Evolutionary conservation across 2,113 vertebrate genomes (phyloP).

Genomic region (Dasyurus viverrinus): DNA sequence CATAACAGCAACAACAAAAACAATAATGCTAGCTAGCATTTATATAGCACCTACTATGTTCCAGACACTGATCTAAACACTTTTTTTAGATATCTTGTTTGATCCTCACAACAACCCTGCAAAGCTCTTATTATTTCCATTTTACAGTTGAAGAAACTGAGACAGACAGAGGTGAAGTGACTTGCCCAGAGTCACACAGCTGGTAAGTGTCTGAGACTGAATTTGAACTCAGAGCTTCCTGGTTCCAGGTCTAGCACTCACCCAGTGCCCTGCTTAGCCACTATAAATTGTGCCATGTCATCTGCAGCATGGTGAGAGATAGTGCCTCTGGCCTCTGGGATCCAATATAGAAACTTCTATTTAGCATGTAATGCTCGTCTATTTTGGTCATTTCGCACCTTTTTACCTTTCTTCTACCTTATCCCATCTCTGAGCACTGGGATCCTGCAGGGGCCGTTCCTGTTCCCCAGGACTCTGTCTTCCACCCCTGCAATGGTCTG

Average conservation of each 20-base stretch:
- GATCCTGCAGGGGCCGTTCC: not conserved
- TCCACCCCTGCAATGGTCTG: not conserved
- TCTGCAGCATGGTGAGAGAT: not conserved
- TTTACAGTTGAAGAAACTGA: not conserved
- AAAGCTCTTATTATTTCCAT: not conserved
- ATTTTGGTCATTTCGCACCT: not conserved
- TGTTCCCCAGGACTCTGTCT: not conserved
- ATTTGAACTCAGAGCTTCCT: not conserved
- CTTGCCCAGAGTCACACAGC: not conserved
- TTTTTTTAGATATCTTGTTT: not conserved
- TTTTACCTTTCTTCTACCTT: not conserved
- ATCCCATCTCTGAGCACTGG: not conserved
- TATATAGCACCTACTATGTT: not conserved
- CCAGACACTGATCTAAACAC: not conserved
- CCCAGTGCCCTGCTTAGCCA: not conserved
- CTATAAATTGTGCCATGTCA: not conserved
- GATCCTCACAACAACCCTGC: not conserved
- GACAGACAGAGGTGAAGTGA: not conserved
- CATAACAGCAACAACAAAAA: not conserved
- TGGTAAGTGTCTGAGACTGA: not conserved
- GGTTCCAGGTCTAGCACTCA: not conserved
- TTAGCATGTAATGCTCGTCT: not conserved
- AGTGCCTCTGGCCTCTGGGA: not conserved
- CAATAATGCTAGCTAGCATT: not conserved
- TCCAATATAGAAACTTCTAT: not conserved